Evolutionary conservation across 2,888 invertebrate genomes (phyloP), one percentile per base, ranked within the genome.

Genomic region (Lagria hirta): DNA sequence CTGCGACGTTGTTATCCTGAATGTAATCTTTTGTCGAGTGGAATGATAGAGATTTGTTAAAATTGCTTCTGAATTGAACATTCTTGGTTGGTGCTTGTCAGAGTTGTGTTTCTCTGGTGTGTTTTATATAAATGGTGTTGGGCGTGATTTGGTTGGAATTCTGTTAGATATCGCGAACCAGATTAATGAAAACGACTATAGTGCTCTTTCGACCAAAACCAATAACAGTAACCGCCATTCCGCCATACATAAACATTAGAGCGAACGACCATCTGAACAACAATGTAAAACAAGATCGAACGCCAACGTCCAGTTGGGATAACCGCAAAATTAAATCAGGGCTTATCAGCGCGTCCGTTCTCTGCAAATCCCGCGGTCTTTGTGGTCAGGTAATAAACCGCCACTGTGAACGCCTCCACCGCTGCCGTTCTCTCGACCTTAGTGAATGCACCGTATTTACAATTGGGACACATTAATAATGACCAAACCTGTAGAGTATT

Each of bases 241-340:
- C 38, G 35, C 47, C 48, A 45, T 43, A 41, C 52, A 51, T 51
- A 47, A 36, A 48, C 49, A 51, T 53, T 46, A 49, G 49, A 46
- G 3, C 35, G 36, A 44, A 33, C 33, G 23, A 23, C 21, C 44
- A 57, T 15, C 27, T 59, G 58, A 61, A 61, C 60, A 61, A 60
- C 62, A 58, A 57, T 58, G 60, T 61, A 62, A 62, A 65, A 61
- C 61, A 62, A 66, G 65, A 65, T 64, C 65, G 62, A 65, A 61
- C 61, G 56, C 47, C 55, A 54, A 57, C 55, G 64, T 64, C 64
- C 62, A 54, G 56, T 59, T 40, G 57, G 56, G 58, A 65, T 63
- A 57, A 63, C 65, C 64, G 59, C 66, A 63, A 66, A 66, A 66
- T 66, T 66, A 66, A 66, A 66, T 66, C 66, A 62, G 61, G 43